These are phyloP conservation scores for Metaphire vulgaris DNA, from an alignment of 1,140 invertebrate genomes.

Conservation along the genomic window DNA sequence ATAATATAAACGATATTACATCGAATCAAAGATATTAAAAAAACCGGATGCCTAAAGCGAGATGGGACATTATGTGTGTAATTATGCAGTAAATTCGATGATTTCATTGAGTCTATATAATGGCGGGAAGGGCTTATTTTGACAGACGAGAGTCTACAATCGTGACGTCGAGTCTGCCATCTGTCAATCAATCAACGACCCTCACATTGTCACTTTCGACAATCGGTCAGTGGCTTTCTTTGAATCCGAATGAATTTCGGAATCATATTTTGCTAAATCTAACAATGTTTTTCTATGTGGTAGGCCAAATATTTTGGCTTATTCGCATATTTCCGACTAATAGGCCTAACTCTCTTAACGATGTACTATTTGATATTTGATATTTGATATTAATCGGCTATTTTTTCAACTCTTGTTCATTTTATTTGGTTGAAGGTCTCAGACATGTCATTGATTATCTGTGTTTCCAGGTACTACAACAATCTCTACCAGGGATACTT, in stretches of 20 bases:
- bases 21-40: too few relatives aligned
- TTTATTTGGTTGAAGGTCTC: not conserved
- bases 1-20: too few relatives aligned
- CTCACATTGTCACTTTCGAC: constrained; percentile 22
- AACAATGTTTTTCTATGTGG: too few relatives aligned
- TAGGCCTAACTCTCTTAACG: too few relatives aligned
- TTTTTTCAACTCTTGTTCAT: not conserved
- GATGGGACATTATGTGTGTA: too few relatives aligned
- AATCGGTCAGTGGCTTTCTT: not conserved
- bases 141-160: not conserved
- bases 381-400: not conserved
- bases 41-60: too few relatives aligned
- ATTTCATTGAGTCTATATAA: too few relatives aligned
- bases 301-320: too few relatives aligned
- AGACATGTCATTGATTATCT: too few relatives aligned
- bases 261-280: not conserved
- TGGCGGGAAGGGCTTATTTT: too few relatives aligned
- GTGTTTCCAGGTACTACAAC: constrained; percentile 20
- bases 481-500: constrained; percentile 20
- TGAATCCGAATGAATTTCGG: not conserved
- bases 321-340: too few relatives aligned
- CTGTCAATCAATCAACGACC: constrained; percentile 22
- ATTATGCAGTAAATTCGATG: too few relatives aligned
- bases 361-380: not conserved
- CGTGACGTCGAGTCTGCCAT: not conserved